A percentile compares a stretch with the other conserved stretches of the same genome.
Evolutionary conservation across 2,888 invertebrate genomes (phyloP).

Genomic region (Ochlodes sylvanus): DNA sequence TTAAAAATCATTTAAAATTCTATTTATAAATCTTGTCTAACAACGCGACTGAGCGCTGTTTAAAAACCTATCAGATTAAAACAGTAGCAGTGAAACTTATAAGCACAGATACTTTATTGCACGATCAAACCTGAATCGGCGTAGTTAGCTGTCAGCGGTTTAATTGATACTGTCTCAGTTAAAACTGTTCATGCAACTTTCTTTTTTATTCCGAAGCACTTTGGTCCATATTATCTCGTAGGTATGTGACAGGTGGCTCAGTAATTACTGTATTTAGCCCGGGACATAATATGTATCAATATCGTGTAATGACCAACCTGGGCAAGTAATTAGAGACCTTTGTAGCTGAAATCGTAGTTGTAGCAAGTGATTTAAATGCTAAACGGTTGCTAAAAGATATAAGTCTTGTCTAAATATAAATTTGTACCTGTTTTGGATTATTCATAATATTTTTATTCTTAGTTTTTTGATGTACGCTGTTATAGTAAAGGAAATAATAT

Average conservation of each 20-base stretch:
- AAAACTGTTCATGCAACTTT: constrained; percentile 40
- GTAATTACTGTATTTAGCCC: constrained; percentile 43
- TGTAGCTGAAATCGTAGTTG: constrained; percentile 27
- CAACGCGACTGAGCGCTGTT: neutral
- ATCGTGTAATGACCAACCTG: constrained; percentile 44
- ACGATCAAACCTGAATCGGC: constrained; percentile 41
- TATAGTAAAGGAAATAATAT: too few species aligned
- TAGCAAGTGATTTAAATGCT: constrained; percentile 18
- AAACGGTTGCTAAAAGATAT: constrained; percentile 14
- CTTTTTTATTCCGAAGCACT: constrained; percentile 38
- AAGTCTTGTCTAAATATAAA: neutral
- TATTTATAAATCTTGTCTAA: neutral
- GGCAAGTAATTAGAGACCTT: constrained; percentile 27
- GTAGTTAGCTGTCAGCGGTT: constrained; percentile 42
- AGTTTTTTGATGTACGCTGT: too few species aligned
- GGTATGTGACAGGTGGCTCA: constrained; percentile 9
- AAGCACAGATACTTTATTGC: constrained; percentile 27
- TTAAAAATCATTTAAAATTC: too few species aligned
- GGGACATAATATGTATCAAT: constrained; percentile 44
- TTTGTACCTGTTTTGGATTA: neutral
- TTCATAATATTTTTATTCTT: too few species aligned
- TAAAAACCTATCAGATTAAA: constrained; percentile 10
- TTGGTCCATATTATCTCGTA: constrained; percentile 20
- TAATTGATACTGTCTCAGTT: constrained; percentile 41
- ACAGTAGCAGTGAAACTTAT: constrained; percentile 35